Evolutionary conservation across 1,140 invertebrate species (phyloP), one percentile per base, ranked within the genome.

Genomic region (Drosophila auraria): DNA sequence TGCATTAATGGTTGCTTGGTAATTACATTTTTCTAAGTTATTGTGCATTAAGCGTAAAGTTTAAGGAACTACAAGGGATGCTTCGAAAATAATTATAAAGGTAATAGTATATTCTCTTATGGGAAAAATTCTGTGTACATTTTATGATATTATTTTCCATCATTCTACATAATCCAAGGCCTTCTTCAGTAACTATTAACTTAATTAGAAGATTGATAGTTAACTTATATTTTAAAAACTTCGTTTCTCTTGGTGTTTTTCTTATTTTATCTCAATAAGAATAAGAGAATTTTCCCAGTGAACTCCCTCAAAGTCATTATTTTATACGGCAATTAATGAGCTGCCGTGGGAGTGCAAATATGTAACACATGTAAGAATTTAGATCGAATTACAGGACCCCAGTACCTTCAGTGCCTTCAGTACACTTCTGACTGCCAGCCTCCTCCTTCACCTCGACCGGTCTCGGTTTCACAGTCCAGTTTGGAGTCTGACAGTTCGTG

Each of bases 251-350:
- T 7, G 3, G 0, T 1, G 1, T 2, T 14, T 20, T 38, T 57
- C 36, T 42, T 45, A 30, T 45, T 40, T 7, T 23, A 5, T 15
- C 20, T 5, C 7, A 56, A 56, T n/a, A 3, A 5, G 2, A 60
- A 20, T 1, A 1, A 1, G 7, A 3, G n/a, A 8, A 7, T 65
- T 56, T 14, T 38, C n/a, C 7, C 65, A 68, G 65, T 69, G 47
- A 20, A 59, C 0, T 4, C 12, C 14, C 4, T 5, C 5, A 51
- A 60, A 57, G 49, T 62, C 81, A 90, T 90, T 84, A 89, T 75
- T 84, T 90, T 82, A 84, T 90, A 66, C 33, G 78, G 75, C 86
- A 90, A 90, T 90, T 90, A 84, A 91, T 87, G 73, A 51, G 12
- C 50, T 53, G 66, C 59, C 87, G 82, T 90, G 87, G 86, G 86